A percentile compares a stretch with the other conserved stretches of the same genome.
Conservation (phyloP, 2,888 invertebrate species). For the Drosophila diplacantha region DNA sequence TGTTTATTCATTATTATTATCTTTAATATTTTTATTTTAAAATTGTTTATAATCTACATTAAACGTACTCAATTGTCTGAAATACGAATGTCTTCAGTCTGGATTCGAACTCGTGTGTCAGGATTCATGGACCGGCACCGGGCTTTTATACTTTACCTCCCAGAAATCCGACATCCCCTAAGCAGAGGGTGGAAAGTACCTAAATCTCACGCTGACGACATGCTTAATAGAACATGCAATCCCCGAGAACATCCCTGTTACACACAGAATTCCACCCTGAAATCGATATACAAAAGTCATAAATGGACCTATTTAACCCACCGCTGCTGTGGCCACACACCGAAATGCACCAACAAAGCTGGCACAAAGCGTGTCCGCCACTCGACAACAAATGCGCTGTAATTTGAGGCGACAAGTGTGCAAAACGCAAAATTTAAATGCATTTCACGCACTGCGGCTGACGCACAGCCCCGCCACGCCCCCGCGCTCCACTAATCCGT, state of each 20-base stretch:
- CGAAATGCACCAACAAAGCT: slow-evolving; percentile 20
- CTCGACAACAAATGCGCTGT: slow-evolving; percentile 49
- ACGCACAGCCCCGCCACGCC: slow-evolving; percentile 22
- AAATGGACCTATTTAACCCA: neutral
- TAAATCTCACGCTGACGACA: neutral
- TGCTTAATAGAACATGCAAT: too few species aligned
- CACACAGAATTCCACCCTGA: neutral
- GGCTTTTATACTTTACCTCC: too few species aligned
- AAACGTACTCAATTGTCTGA: too few species aligned
- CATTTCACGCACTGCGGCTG: slow-evolving; percentile 65
- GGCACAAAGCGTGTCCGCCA: slow-evolving; percentile 39
- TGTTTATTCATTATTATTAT: too few species aligned
- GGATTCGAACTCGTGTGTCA: too few species aligned
- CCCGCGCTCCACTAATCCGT: slow-evolving; percentile 4
- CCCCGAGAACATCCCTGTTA: neutral
- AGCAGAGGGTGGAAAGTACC: neutral
- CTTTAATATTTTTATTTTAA: too few species aligned
- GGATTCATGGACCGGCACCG: too few species aligned
- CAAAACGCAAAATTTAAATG: slow-evolving; percentile 62
- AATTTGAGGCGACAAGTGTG: slow-evolving; percentile 65
- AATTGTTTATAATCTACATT: too few species aligned
- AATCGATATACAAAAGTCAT: rapidly evolving
- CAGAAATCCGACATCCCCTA: too few species aligned
- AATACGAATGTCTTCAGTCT: too few species aligned
- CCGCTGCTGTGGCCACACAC: slow-evolving; percentile 1